A percentile compares a stretch with the other conserved stretches of the same genome.
Conservation (phyloP, 2,113 vertebrate species). For the Pitta sordida region DNA sequence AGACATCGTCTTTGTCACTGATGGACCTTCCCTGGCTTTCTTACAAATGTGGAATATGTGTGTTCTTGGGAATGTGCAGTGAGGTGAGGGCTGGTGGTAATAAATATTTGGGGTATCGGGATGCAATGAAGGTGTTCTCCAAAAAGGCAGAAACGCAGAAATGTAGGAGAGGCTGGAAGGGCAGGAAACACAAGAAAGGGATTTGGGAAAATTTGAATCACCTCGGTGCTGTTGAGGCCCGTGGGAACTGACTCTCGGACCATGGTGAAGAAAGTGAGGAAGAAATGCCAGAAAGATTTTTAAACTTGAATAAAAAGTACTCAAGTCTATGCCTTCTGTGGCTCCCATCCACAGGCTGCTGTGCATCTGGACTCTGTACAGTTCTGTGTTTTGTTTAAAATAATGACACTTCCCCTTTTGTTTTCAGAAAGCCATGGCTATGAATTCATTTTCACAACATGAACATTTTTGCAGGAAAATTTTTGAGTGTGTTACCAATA, state of each 20-base stretch:
- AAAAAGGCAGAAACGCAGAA: neutral
- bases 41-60: neutral
- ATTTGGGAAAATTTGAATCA: neutral
- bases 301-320: neutral
- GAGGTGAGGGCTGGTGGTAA: neutral
- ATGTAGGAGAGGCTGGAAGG: neutral
- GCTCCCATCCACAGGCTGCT: neutral
- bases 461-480: neutral
- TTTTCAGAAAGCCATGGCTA: neutral
- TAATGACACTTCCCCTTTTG: neutral
- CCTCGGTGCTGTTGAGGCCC: neutral
- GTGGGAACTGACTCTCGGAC: neutral
- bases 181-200: neutral
- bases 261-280: neutral
- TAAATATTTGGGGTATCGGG: neutral
- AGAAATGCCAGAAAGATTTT: neutral
- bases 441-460: neutral
- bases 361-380: neutral
- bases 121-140: neutral
- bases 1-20: rapidly evolving
- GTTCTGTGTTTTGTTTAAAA: neutral
- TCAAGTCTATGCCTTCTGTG: neutral
- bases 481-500: neutral
- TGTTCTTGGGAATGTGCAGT: neutral
- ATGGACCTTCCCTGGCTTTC: neutral